Evolutionary conservation across 2,113 vertebrate genomes (phyloP).

Genomic region (Melanocharis versteri): DNA sequence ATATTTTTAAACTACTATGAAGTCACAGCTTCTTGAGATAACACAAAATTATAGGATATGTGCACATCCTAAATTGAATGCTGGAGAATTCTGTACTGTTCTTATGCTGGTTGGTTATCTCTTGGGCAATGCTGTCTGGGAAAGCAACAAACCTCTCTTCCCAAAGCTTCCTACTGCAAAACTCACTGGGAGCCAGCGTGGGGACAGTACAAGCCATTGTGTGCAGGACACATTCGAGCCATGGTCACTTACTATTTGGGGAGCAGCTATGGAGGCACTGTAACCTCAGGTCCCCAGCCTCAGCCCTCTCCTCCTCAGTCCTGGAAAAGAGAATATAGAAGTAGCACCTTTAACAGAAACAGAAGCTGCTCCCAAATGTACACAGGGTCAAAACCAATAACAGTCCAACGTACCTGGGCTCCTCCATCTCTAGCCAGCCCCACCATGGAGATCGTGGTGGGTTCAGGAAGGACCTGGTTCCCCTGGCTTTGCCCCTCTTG

Average conservation of each 20-base stretch:
- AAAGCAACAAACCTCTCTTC: neutral
- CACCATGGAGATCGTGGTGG: neutral
- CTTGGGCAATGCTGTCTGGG: neutral
- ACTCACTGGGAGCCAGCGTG: neutral
- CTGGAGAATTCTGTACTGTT: neutral
- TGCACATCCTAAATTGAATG: conserved; percentile 20
- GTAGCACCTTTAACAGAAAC: conserved; percentile 56
- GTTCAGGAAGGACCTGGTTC: neutral
- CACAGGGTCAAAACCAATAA: neutral
- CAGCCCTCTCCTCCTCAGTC: conserved; percentile 69
- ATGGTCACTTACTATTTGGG: conserved; percentile 73
- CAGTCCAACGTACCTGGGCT: neutral
- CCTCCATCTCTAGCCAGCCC: conserved; percentile 29
- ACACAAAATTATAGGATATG: conserved; percentile 42
- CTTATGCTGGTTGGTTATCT: neutral
- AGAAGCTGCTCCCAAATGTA: neutral
- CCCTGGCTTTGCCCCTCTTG: conserved; percentile 6
- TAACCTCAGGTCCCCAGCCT: conserved; percentile 73
- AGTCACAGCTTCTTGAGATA: conserved; percentile 47
- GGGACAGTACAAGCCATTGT: neutral
- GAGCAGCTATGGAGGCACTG: conserved; percentile 75
- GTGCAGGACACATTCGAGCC: neutral
- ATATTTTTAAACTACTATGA: conserved; percentile 53
- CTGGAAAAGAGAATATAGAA: conserved; percentile 69
- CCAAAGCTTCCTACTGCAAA: neutral